These are phyloP conservation scores for Pedionomus torquatus DNA, from an alignment of 2,113 vertebrate genomes.

Conservation along the genomic window DNA sequence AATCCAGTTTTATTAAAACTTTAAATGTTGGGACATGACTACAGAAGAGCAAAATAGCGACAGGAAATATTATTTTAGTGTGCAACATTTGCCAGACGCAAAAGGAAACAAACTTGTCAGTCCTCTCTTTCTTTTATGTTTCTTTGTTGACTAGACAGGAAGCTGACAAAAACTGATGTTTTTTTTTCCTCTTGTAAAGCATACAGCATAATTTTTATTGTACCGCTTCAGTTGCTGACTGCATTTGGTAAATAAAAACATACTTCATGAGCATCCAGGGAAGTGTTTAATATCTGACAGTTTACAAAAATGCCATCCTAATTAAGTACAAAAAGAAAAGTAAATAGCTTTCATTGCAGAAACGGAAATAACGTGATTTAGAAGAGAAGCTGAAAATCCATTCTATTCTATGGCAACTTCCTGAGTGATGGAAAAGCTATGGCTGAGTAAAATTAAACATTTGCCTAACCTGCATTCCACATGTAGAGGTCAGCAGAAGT, in stretches of 20 bases:
- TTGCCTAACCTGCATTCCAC: constrained; percentile 21
- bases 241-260: constrained; percentile 33
- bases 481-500: constrained; percentile 9
- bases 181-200: constrained; percentile 28
- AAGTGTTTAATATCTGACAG: neutral
- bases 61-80: constrained; percentile 65
- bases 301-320: constrained; percentile 30
- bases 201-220: neutral
- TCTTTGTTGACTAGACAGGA: constrained; percentile 74
- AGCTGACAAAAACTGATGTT: constrained; percentile 41
- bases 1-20: constrained; percentile 35
- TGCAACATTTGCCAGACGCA: constrained; percentile 24
- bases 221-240: neutral
- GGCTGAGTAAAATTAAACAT: constrained; percentile 18
- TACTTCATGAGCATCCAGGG: neutral
- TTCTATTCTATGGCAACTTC: constrained; percentile 15
- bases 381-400: constrained; percentile 18
- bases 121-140: constrained; percentile 47
- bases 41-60: constrained; percentile 1
- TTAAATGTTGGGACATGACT: neutral
- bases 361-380: constrained; percentile 20
- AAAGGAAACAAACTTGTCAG: constrained; percentile 64
- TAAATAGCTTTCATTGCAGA: constrained; percentile 8
- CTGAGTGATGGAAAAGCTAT: constrained; percentile 16
- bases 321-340: constrained; percentile 36